phyloP scores from a whole-genome alignment of 2,797 vertebrate species.

The Halcyon smyrnensis region DNA sequence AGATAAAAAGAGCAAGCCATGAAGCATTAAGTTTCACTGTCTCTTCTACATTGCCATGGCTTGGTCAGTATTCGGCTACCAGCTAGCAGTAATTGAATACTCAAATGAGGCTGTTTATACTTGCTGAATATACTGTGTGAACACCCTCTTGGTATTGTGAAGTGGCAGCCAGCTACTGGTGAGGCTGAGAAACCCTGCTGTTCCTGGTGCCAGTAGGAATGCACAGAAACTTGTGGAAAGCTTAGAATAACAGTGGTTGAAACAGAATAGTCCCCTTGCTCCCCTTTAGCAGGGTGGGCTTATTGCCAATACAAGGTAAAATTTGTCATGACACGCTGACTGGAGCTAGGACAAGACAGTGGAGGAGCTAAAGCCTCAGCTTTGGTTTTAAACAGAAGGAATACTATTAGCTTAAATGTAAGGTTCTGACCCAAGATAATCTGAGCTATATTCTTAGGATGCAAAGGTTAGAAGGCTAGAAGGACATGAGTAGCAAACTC shows the following conservation, averaged over 20 bases:
- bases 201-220: neutral
- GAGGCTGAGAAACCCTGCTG: neutral
- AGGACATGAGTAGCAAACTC: neutral
- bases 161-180: conserved; percentile 6
- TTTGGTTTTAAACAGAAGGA: neutral
- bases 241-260: conserved; percentile 37
- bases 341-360: neutral
- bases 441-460: neutral
- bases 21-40: neutral
- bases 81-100: neutral
- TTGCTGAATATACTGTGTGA: conserved; percentile 6
- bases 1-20: neutral
- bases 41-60: neutral
- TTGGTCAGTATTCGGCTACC: neutral
- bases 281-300: neutral
- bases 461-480: neutral
- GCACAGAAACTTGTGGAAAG: neutral
- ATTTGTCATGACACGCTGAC: neutral
- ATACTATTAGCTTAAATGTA: neutral
- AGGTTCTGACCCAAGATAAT: neutral
- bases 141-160: neutral
- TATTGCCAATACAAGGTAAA: conserved; percentile 1
- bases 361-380: neutral
- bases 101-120: neutral
- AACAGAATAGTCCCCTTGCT: conserved; percentile 42